Conservation (phyloP, 2,113 vertebrate species). For the Boulengeromyrus knoepffleri region DNA sequence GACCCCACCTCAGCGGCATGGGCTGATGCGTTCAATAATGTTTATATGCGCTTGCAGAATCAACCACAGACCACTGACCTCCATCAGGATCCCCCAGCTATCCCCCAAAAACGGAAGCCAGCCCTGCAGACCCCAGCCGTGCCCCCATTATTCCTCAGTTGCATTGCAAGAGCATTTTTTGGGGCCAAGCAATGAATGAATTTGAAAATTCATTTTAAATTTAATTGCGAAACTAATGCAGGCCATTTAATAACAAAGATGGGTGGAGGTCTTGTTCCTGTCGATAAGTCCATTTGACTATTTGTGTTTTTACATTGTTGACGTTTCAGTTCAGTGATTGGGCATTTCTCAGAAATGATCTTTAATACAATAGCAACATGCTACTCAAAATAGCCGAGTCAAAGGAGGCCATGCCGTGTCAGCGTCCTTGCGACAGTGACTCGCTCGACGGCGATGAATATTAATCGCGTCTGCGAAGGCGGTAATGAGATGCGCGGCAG, state of each 20-base stretch:
- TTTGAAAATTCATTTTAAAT: neutral
- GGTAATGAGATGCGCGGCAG: neutral
- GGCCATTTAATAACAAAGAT: neutral
- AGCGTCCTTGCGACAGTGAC: neutral
- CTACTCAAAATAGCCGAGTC: neutral
- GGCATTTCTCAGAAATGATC: neutral
- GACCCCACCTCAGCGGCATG: neutral
- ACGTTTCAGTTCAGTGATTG: neutral
- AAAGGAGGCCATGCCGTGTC: neutral
- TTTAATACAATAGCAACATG: neutral
- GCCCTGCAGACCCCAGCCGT: neutral
- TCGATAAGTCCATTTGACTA: neutral
- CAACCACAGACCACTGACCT: neutral
- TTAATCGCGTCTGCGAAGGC: neutral
- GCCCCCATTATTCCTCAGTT: neutral
- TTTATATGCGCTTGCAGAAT: neutral
- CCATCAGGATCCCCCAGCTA: neutral
- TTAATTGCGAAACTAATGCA: neutral
- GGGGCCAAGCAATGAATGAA: neutral
- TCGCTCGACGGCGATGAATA: neutral
- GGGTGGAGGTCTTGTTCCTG: neutral
- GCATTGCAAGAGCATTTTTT: neutral
- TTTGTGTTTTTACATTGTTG: neutral
- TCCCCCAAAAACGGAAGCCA: neutral
- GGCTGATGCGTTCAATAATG: neutral